Evolutionary conservation across 64 coral and sea anemone genomes (phyloP).

Genomic region (Anthopleura sola): DNA sequence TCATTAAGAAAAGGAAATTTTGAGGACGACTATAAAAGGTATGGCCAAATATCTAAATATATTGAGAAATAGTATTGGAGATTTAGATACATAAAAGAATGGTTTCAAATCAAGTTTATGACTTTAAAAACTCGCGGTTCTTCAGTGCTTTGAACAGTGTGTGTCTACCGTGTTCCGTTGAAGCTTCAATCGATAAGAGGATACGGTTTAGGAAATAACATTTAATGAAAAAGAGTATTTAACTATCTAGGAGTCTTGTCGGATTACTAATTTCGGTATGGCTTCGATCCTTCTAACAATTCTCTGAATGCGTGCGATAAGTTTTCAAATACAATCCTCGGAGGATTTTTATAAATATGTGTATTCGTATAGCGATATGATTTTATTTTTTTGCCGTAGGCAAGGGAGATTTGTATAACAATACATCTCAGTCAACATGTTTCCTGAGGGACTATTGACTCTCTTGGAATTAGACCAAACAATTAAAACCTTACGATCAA

Average conservation of each 20-base stretch:
- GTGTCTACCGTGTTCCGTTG: not conserved
- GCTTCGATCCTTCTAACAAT: not conserved
- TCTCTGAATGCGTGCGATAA: not conserved
- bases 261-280: not conserved
- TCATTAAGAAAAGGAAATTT: not conserved
- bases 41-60: not conserved
- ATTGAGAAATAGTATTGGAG: not conserved
- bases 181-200: not conserved
- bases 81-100: not conserved
- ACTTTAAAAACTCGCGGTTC: not conserved
- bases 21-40: not conserved
- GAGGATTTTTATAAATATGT: not conserved
- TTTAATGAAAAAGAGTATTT: constrained; percentile 8
- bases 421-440: not conserved
- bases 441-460: not conserved
- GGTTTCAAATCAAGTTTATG: not conserved
- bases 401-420: not conserved
- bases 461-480: constrained; percentile 2
- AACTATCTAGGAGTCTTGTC: not conserved
- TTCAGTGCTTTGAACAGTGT: not conserved
- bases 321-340: not conserved
- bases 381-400: not conserved
- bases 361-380: not conserved
- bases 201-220: not conserved
- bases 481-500: not conserved